phyloP scores from a whole-genome alignment of 2,888 invertebrate species.

The Gymnosoma rotundatum region DNA sequence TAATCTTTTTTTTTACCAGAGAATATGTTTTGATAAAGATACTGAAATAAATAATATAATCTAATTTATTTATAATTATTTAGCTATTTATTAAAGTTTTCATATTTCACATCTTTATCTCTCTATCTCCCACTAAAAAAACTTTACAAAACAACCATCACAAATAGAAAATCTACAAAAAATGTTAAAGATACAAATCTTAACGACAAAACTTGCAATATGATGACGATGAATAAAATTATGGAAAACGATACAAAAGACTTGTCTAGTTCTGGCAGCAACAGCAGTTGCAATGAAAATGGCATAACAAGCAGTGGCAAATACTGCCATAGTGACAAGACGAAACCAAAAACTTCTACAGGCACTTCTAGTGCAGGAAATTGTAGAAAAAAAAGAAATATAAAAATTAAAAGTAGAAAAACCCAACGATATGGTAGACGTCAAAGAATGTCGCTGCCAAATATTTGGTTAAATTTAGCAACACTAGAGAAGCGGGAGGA shows the following conservation, averaged over 20 bases:
- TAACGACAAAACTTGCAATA: constrained; percentile 51
- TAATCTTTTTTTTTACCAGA: no score
- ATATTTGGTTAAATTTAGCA: constrained; percentile 71
- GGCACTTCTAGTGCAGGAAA: background rate
- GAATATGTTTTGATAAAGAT: no score
- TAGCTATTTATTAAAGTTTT: background rate
- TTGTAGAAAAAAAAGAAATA: constrained; percentile 4
- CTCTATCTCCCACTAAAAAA: background rate
- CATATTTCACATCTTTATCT: background rate
- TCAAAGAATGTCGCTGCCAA: constrained; percentile 76
- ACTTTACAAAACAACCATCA: constrained; percentile 35
- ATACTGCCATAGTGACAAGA: constrained; percentile 9
- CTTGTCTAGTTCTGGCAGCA: background rate
- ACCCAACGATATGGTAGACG: constrained; percentile 66
- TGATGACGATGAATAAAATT: constrained; percentile 46
- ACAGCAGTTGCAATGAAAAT: constrained; percentile 22
- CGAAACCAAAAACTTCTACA: background rate
- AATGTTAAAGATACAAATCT: constrained; percentile 44
- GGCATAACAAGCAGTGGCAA: constrained; percentile 24
- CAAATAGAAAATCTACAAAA: constrained; percentile 31
- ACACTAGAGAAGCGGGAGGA: constrained; percentile 16
- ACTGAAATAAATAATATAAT: no score
- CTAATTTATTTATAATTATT: background rate
- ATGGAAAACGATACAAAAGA: constrained; percentile 41
- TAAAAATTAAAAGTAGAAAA: constrained; percentile 25